Base-by-base conservation (phyloP, 2,797 vertebrate genomes). In the Trachurus trachurus region DNA sequence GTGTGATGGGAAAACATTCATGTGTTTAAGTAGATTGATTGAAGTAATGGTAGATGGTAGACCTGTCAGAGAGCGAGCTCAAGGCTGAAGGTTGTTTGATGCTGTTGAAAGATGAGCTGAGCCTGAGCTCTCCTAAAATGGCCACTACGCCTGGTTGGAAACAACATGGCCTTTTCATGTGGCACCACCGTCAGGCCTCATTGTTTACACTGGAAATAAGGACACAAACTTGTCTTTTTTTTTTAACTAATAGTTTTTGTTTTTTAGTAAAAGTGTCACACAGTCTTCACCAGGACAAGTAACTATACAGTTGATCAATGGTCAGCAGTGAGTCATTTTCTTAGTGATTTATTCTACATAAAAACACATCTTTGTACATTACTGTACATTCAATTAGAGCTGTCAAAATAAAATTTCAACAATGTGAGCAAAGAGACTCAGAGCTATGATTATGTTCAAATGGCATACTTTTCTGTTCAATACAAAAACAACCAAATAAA, bases 101-200 rank as follows among this genome's bases (percentile, higher is more conserved):
- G 19, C 39, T 50, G 72, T 58, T 66, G 75, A 75, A 83, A 66
- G 67, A 72, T 62, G 67, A 87, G 60, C 78, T 57, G 70, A 71
- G 58, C 10, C 31, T 44, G 49, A 72, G 66, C 56, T 19, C 4
- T 58, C 45, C 66, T 56, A 72, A 84, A 76, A 75, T 83, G 78
- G 71, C 65, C 26, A n/a, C 66, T 56, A 47, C 6, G n/a, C 52
- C 31, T 58, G 13, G 42, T 3, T 37, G 40, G 19, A 31, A 59
- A 67, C 71, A 68, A 59, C 44, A n/a, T 42, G 42, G 47, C 34
- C 21, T 68, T 73, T 44, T 57, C 31, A 45, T 56, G 37, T 42
- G 26, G 42, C 47, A 54, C 73, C 52, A 49, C 31, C 53, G 40
- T 58, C 31, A 66, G 71, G 65, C 21, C 45, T 16, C 44, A 74